Evolutionary conservation across 2,113 vertebrate species (phyloP), one percentile per base, ranked within the genome.

Genomic region (Mustela nigripes): DNA sequence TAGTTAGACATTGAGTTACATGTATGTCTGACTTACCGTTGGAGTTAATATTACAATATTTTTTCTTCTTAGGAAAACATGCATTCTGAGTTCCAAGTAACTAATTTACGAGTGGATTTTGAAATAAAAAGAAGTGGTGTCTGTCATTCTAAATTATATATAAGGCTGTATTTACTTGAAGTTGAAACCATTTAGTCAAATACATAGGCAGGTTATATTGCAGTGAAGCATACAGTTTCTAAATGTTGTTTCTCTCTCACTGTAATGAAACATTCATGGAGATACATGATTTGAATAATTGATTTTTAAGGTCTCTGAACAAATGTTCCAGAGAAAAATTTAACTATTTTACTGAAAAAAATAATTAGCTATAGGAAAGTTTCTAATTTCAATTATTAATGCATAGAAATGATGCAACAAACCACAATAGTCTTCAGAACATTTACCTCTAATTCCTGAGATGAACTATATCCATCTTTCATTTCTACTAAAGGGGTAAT

Each of bases 101-200:
- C 22, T 81, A 60, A 87, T 56, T 89, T 88, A 39, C 15, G 89
- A 95, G 33, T 78, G 2, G 19, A 83, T 92, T 83, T 92, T 76
- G 56, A 92, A 91, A 67, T 60, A 56, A 21, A 60, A 76, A 95
- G n/a, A 33, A 36, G 16, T 48, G 22, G 12, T n/a, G 12, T 36
- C 19, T 88, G 9, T 94, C 73, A 87, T 81, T 90, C 42, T 85
- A 56, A 24, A 26, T 58, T 79, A 71, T 56, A 63, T 42, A 56
- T 31, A 60, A 60, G 58, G 21, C 21, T 60, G 14, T 62, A 42
- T 50, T 84, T 94, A 63, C 26, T 63, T 73, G n/a, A 85, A 80
- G 42, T n/a, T 11, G 36, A 90, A 63, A 53, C 4, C 19, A 53
- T 78, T 71, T 73, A 50, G 36, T 62, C 15, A 86, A 63, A 80